Evolutionary conservation across 2,888 invertebrate species (phyloP), one percentile per base, ranked within the genome.

Genomic region (Drosophila cracens): DNA sequence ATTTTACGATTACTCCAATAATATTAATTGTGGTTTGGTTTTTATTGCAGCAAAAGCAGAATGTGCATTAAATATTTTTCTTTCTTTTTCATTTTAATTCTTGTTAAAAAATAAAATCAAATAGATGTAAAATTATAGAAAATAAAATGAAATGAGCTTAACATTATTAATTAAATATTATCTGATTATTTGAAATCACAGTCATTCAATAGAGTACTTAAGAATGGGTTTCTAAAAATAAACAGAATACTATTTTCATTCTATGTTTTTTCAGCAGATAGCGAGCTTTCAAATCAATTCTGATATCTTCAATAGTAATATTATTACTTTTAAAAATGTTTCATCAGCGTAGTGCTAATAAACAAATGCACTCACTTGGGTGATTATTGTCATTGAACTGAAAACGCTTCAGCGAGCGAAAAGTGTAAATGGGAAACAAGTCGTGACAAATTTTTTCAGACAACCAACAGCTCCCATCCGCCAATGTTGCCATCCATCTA

Each of bases 311-410:
- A 74, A 52, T 54, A 49, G 10, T 33, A 33, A 11, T 33, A 33
- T 10, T 53, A 46, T 60, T 46, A 48, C 68, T 59, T 31, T 33
- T 11, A 62, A 18, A 62, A 68, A 62, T 71, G 58, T 68, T 65
- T 75, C 65, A 71, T 67, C 73, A 76, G 48, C 57, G 48, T 46
- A n/a, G 60, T 71, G 87, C 75, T 77, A 83, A 87, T 84, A 87
- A 87, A 72, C 76, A 84, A 84, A 87, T 76, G 70, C 68, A 77
- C 82, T 77, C 73, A 63, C 77, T 58, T 70, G 75, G 76, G 77
- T 87, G 87, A 89, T 83, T 87, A 83, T 87, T 83, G 76, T 81
- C 85, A 83, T 78, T 83, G 83, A 82, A 74, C 75, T 79, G 81
- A 77, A 87, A 83, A 60, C 31, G 58, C 59, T 63, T 70, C 77